Conservation (phyloP, 2,113 vertebrate species). For the Malaclemys terrapin region DNA sequence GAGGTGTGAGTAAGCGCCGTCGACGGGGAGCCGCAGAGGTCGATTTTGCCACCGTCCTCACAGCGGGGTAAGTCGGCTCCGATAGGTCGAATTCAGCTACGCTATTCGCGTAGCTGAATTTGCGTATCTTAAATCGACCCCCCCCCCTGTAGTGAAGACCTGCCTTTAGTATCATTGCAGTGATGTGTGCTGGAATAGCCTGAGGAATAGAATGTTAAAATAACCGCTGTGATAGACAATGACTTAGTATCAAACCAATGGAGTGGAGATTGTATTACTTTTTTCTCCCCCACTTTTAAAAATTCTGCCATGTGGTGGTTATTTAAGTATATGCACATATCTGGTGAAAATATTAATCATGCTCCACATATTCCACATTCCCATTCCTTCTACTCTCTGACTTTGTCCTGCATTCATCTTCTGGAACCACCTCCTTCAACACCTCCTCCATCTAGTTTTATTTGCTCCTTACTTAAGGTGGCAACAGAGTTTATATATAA, state of each 20-base stretch:
- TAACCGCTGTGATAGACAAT: slow-evolving; percentile 28
- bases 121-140: too few relatives aligned
- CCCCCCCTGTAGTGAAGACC: too few relatives aligned
- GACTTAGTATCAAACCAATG: slow-evolving; percentile 2
- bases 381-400: not conserved
- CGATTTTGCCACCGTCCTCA: too few relatives aligned
- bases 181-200: not conserved
- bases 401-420: not conserved
- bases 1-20: too few relatives aligned
- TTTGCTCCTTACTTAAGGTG: not conserved
- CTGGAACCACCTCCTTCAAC: not conserved
- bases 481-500: not conserved
- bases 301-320: not conserved
- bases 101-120: too few relatives aligned
- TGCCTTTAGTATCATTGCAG: not conserved
- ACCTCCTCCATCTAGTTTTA: not conserved
- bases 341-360: not conserved
- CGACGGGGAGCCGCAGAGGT: too few relatives aligned
- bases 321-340: slow-evolving; percentile 9
- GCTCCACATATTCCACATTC: not conserved
- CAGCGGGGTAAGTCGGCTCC: too few relatives aligned
- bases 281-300: not conserved
- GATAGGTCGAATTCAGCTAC: too few relatives aligned
- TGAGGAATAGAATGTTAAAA: not conserved
- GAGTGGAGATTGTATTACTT: not conserved